These are phyloP conservation scores for Spilarctia lutea DNA, from an alignment of 2,888 invertebrate species.

Conservation along the genomic window DNA sequence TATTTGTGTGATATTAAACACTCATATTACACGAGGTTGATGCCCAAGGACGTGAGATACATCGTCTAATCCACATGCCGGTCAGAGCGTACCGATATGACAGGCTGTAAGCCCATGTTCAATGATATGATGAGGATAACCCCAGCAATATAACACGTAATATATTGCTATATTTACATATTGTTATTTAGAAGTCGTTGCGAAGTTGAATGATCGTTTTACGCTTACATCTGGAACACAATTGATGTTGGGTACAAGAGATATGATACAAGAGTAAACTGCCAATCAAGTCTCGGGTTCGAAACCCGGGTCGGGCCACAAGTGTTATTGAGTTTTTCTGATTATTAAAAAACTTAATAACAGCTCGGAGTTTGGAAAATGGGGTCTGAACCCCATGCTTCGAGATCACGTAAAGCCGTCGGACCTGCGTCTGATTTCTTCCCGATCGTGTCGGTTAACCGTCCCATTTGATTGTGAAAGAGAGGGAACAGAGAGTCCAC, in stretches of 20 bases:
- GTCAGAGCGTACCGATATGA: conserved; percentile 61
- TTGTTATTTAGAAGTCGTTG: conserved; percentile 9
- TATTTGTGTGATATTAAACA: conserved; percentile 1
- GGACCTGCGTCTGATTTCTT: too few species aligned
- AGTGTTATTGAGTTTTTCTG: too few species aligned
- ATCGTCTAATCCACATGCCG: conserved; percentile 61
- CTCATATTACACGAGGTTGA: not conserved
- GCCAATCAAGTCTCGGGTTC: too few species aligned
- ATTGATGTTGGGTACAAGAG: not conserved
- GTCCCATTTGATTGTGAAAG: too few species aligned
- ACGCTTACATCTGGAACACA: not conserved
- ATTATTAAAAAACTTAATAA: too few species aligned
- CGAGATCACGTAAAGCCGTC: too few species aligned
- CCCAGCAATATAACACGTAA: conserved; percentile 17
- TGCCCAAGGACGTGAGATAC: conserved; percentile 30
- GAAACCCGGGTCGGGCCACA: too few species aligned
- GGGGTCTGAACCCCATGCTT: too few species aligned
- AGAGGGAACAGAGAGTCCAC: too few species aligned
- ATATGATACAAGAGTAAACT: too few species aligned
- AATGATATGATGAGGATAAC: conserved; percentile 36
- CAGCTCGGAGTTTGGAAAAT: too few species aligned
- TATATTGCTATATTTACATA: conserved; percentile 22
- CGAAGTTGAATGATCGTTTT: conserved; percentile 5
- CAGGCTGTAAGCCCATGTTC: conserved; percentile 61
- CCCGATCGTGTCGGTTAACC: too few species aligned